Conservation (phyloP, 2,113 vertebrate genomes). For the Apteryx mantelli region DNA sequence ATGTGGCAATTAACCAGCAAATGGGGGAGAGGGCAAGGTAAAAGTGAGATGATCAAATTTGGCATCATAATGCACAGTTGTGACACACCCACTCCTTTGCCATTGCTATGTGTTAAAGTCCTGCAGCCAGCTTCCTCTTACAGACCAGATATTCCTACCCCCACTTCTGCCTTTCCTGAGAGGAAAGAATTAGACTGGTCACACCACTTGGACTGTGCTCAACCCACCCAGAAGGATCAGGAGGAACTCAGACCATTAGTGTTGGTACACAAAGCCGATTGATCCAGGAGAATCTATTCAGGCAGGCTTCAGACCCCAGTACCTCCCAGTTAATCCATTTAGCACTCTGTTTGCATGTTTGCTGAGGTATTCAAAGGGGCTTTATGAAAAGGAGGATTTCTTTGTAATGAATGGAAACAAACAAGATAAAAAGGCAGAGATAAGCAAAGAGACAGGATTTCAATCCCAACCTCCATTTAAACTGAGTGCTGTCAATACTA, state of each 20-base stretch:
- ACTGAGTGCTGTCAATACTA: conserved; percentile 67
- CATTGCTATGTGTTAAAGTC: background rate
- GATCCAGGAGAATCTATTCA: background rate
- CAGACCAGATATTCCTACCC: background rate
- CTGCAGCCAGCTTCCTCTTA: background rate
- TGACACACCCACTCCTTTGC: background rate
- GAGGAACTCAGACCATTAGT: background rate
- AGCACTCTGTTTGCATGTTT: conserved; percentile 31
- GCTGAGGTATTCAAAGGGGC: conserved; percentile 27
- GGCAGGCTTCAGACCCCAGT: background rate
- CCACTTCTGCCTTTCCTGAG: background rate
- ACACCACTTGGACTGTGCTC: background rate
- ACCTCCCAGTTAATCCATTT: conserved; percentile 47
- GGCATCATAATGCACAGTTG: background rate
- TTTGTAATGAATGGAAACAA: conserved; percentile 50
- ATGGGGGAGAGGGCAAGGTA: background rate
- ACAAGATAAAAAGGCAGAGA: conserved; percentile 65
- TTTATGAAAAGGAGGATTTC: conserved; percentile 59
- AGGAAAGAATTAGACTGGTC: background rate
- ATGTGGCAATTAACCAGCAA: background rate
- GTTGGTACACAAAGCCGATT: background rate
- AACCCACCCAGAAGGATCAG: background rate
- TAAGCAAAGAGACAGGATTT: conserved; percentile 67
- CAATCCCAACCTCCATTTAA: conserved; percentile 64
- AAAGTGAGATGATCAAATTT: background rate